A percentile compares a stretch with the other conserved stretches of the same genome.
Conservation (phyloP, 2,888 invertebrate species). For the Phaedon cochleariae region DNA sequence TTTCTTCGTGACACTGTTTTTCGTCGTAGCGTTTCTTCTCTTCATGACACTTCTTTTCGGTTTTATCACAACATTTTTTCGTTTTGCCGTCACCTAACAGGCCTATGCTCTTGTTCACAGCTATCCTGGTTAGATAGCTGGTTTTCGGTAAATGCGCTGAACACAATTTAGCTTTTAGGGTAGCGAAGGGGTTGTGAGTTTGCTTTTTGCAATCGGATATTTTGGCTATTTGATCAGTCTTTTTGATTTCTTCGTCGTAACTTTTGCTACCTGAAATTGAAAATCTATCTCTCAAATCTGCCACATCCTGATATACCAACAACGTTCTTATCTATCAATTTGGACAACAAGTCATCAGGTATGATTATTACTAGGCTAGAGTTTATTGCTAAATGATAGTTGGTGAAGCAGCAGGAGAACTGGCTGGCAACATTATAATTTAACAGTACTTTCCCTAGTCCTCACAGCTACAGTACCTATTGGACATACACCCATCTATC, state of each 20-base stretch:
- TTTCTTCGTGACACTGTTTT: slow-evolving; percentile 42
- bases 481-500: no score
- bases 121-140: slow-evolving; percentile 59
- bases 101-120: slow-evolving; percentile 61
- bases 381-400: background rate
- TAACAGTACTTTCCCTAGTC: no score
- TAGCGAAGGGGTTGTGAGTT: slow-evolving; percentile 59
- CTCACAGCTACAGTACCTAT: no score
- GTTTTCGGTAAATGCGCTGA: slow-evolving; percentile 62
- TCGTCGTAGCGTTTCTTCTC: slow-evolving; percentile 30
- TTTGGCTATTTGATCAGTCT: slow-evolving; percentile 60
- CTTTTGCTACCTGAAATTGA: slow-evolving; percentile 45
- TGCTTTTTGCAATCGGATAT: slow-evolving; percentile 54
- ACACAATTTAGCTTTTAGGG: slow-evolving; percentile 61
- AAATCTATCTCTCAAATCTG: background rate
- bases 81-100: slow-evolving; percentile 54
- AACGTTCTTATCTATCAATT: no score
- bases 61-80: slow-evolving; percentile 47
- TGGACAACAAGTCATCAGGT: no score
- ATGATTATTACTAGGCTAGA: no score
- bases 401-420: background rate
- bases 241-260: slow-evolving; percentile 54
- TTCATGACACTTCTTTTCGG: slow-evolving; percentile 44
- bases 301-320: no score
- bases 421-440: no score